Conservation (phyloP, 1,140 invertebrate species). For the Drosophila rhopaloa region DNA sequence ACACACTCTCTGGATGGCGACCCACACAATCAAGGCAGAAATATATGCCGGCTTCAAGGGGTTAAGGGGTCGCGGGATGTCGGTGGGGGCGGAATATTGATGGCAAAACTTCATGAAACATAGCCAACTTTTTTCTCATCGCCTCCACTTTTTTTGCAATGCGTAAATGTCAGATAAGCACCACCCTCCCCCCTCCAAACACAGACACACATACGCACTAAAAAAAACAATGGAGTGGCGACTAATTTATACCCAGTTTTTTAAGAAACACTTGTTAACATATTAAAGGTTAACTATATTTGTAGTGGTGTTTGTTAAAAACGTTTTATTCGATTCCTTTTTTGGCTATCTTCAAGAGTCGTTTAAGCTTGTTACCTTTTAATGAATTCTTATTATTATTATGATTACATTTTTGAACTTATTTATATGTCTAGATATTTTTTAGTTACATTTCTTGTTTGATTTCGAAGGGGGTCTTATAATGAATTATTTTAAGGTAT, state of each 20-base stretch:
- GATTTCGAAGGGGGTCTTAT: no score
- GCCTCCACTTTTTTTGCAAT: constrained; percentile 47
- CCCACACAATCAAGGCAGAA: constrained; percentile 35
- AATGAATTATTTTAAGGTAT: no score
- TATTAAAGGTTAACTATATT: not conserved
- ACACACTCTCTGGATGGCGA: not conserved
- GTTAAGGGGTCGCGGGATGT: not conserved
- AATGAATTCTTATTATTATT: no score
- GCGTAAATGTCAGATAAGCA: constrained; percentile 72
- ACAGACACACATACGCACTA: constrained; percentile 2
- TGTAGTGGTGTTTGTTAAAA: no score
- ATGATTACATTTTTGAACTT: no score
- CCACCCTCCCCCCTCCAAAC: not conserved
- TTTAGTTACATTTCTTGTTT: not conserved
- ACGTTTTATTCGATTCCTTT: no score
- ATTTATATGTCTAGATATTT: not conserved
- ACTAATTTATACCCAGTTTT: constrained; percentile 2
- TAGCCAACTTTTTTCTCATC: constrained; percentile 47
- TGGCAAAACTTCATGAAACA: constrained; percentile 77
- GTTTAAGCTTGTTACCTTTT: no score
- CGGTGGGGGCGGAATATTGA: constrained; percentile 61
- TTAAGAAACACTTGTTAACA: not conserved
- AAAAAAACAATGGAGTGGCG: no score
- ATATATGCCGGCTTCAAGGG: constrained; percentile 24
- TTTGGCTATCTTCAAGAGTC: no score